Evolutionary conservation across 2,888 invertebrate species (phyloP).

Genomic region (Chalcosyrphus nemorum): DNA sequence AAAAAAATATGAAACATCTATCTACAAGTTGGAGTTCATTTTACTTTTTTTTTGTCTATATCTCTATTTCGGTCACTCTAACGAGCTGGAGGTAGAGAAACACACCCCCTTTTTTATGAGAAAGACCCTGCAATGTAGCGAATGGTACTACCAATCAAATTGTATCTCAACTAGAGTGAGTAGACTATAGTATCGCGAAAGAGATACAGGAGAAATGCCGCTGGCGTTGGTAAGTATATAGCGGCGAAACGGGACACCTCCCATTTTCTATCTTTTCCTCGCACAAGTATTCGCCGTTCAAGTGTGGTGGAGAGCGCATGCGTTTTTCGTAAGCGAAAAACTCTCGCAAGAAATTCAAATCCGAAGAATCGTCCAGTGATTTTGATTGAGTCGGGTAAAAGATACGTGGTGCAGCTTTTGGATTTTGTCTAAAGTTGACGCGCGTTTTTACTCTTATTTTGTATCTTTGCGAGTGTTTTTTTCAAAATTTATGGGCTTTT

Average conservation of each 20-base stretch:
- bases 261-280: slow-evolving; percentile 52
- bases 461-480: slow-evolving; percentile 26
- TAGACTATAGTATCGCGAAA: slow-evolving; percentile 2
- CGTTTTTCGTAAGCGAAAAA: slow-evolving; percentile 46
- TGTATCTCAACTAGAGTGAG: not conserved
- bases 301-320: slow-evolving; percentile 58
- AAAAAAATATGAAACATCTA: slow-evolving; percentile 66
- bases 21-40: too few relatives aligned
- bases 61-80: too few relatives aligned
- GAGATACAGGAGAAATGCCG: slow-evolving; percentile 10
- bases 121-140: slow-evolving; percentile 1
- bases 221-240: slow-evolving; percentile 26
- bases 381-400: slow-evolving; percentile 46
- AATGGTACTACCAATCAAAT: slow-evolving; percentile 55
- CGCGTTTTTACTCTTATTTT: too few relatives aligned
- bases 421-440: slow-evolving; percentile 50
- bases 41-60: too few relatives aligned
- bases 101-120: slow-evolving; percentile 39
- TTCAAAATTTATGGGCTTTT: slow-evolving; percentile 16
- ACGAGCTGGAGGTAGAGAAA: too few relatives aligned
- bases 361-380: slow-evolving; percentile 46
- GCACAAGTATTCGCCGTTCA: slow-evolving; percentile 55
- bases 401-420: slow-evolving; percentile 37
- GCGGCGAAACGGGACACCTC: slow-evolving; percentile 45
- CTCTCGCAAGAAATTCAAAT: slow-evolving; percentile 27